Conservation (phyloP, 2,888 invertebrate genomes). For the Coremacera marginata region DNA sequence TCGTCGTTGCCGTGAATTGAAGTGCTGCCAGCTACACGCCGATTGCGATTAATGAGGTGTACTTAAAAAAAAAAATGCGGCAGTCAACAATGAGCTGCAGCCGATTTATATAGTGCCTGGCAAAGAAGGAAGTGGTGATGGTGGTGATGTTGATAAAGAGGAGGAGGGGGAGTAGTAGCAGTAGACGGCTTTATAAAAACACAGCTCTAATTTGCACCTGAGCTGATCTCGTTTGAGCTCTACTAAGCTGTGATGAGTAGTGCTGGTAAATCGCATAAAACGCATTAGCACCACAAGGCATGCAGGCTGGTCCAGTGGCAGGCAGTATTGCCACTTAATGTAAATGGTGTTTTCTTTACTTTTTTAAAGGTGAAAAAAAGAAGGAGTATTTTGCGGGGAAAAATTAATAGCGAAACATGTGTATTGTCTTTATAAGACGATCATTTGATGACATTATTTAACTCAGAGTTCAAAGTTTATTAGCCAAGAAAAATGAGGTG, state of each 20-base stretch:
- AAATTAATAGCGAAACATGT: no score
- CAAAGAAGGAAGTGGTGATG: background rate
- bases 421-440: no score
- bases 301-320: no score
- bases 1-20: background rate
- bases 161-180: background rate
- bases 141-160: background rate
- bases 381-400: no score
- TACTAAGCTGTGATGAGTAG: background rate
- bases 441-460: no score
- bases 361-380: no score
- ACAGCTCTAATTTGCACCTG: conserved; percentile 55
- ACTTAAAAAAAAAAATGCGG: conserved; percentile 56
- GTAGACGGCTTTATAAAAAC: background rate
- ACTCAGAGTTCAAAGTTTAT: no score
- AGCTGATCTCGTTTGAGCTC: conserved; percentile 24
- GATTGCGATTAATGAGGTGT: conserved; percentile 67
- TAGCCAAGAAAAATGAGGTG: no score
- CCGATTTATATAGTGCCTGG: conserved; percentile 45
- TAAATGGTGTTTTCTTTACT: no score
- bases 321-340: no score
- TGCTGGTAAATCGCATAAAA: conserved; percentile 8
- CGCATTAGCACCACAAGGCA: background rate
- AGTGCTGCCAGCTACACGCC: conserved; percentile 42
- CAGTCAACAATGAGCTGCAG: conserved; percentile 49